phyloP scores from a whole-genome alignment of 2,113 vertebrate species.

The Sylvia atricapilla region DNA sequence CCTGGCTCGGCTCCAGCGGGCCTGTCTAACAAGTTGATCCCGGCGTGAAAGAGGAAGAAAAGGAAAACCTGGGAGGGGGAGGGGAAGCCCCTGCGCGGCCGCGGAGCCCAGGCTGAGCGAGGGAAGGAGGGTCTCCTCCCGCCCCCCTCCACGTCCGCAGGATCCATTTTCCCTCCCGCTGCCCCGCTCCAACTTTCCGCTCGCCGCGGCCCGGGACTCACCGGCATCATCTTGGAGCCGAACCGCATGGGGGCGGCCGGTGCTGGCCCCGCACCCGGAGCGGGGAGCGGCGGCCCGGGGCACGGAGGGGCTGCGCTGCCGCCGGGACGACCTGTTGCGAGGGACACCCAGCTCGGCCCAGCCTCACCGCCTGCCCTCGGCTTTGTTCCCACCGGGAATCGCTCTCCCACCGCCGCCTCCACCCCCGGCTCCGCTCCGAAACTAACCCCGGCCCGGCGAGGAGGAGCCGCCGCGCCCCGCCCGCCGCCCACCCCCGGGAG shows the following conservation, averaged over 20 bases:
- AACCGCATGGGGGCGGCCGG: slow-evolving; percentile 82
- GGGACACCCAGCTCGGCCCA: neutral
- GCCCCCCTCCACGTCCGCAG: neutral
- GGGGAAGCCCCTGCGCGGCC: neutral
- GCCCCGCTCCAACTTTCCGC: neutral
- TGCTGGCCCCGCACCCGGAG: neutral
- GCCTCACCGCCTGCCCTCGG: neutral
- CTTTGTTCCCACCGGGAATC: neutral
- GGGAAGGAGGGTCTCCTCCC: neutral
- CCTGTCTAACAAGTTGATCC: slow-evolving; percentile 18
- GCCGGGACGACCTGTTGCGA: slow-evolving; percentile 45
- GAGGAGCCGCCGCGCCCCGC: neutral
- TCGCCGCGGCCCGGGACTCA: slow-evolving; percentile 66
- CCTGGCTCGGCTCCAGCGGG: neutral
- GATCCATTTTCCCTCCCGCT: neutral
- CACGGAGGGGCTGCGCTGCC: neutral
- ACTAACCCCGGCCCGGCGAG: neutral
- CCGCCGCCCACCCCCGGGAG: neutral
- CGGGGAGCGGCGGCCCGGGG: neutral
- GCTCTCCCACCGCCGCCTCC: neutral
- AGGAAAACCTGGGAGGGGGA: neutral
- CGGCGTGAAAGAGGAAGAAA: neutral
- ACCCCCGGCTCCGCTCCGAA: neutral
- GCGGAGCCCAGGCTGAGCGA: neutral
- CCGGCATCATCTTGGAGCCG: slow-evolving; percentile 95